These are phyloP conservation scores for Sepioteuthis lessoniana DNA, from an alignment of 2,888 invertebrate species.

Conservation along the genomic window DNA sequence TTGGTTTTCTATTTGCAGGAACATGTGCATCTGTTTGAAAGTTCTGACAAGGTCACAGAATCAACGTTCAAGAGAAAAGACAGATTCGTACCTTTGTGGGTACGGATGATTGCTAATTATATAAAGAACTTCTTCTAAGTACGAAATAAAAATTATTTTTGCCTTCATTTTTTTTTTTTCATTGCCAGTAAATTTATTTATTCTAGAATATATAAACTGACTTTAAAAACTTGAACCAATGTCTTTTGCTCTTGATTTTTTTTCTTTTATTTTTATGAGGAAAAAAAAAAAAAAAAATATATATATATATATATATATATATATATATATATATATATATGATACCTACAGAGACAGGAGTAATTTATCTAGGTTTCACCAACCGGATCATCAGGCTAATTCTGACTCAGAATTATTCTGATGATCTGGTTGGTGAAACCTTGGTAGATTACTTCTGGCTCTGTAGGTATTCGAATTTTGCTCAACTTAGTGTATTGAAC, in stretches of 20 bases:
- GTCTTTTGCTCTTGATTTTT: background rate
- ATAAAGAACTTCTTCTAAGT: constrained; percentile 80
- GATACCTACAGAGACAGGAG: too few species aligned
- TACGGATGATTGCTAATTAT: constrained; percentile 83
- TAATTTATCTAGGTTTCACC: too few species aligned
- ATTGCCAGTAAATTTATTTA: constrained; percentile 37
- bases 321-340: too few species aligned
- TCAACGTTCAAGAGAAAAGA: constrained; percentile 80
- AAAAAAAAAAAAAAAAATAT: too few species aligned
- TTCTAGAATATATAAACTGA: constrained; percentile 23
- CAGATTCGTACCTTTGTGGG: constrained; percentile 86
- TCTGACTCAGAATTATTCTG: too few species aligned
- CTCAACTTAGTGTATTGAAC: too few species aligned
- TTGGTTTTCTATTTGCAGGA: constrained; percentile 78
- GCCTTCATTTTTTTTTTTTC: constrained; percentile 8
- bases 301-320: too few species aligned
- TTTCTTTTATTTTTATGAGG: too few species aligned
- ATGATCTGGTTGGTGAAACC: too few species aligned
- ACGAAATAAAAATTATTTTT: constrained; percentile 10
- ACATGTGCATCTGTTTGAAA: constrained; percentile 82
- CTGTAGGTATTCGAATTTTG: too few species aligned
- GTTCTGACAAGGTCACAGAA: constrained; percentile 75
- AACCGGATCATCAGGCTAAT: too few species aligned
- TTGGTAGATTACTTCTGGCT: too few species aligned
- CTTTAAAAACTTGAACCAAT: background rate